Base-by-base conservation (phyloP, 2,888 invertebrate genomes). In the Polylopha cassiicola region DNA sequence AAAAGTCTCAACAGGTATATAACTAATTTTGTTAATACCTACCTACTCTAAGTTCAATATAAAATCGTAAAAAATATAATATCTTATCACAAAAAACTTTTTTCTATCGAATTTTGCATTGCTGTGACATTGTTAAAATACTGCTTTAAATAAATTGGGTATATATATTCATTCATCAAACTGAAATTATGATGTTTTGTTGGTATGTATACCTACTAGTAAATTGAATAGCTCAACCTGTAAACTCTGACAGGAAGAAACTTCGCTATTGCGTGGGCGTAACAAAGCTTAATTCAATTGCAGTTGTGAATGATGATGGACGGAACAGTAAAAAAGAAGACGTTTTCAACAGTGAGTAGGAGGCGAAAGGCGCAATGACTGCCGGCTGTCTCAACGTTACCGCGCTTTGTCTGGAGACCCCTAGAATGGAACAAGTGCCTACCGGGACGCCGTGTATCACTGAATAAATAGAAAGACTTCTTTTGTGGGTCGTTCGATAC, bases 401-500 rank as follows among this genome's bases (percentile, higher is more conserved):
- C 54, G 53, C 50, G 59, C 57, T 53, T 55, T 51, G 53, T 62
- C 48, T 51, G 43, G 41, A 53, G 50, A 51, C 48, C 56, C 60
- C 57, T 29, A 32, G 32, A 13, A 31, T 3, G 16, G 27, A 18
- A 26, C 28, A n/a, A 28, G 32, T 8, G 17, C 23, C 18, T 17
- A 27, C 6, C 13, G 22, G 22, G 13, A 39, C 24, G 24, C 17
- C 16, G 16, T 29, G 20, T 28, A 29, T 24, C 41, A 41, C 34
- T 23, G 30, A 36, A 21, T 11, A 13, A 20, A 30, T 15, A 36
- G 50, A 41, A 42, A 53, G 48, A 47, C 49, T 54, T 58, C 58
- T 60, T 61, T 58, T 50, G 52, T 53, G 47, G 61, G 50, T 42
- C 59, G 66, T 57, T 58, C 53, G 59, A 54, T 57, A 61, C 61